A percentile compares a stretch with the other conserved stretches of the same genome.
phyloP scores from a whole-genome alignment of 1,140 invertebrate genomes.

The Drosophila nigrodunni region DNA sequence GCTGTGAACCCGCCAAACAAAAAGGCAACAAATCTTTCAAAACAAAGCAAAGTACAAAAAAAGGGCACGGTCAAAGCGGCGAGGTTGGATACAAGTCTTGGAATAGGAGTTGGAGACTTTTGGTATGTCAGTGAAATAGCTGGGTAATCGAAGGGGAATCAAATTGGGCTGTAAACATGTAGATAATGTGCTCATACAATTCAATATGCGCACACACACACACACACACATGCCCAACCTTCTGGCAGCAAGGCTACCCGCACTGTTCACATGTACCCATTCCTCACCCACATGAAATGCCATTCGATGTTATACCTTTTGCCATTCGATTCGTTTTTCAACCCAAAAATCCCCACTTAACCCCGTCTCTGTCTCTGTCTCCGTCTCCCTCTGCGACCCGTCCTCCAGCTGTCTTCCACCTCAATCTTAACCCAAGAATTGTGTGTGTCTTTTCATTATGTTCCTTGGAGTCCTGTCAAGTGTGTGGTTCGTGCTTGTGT shows the following conservation, averaged over 20 bases:
- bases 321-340: slow-evolving; percentile 27
- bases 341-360: slow-evolving; percentile 6
- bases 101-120: slow-evolving; percentile 9
- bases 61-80: slow-evolving; percentile 25
- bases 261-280: background rate
- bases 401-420: background rate
- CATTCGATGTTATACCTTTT: slow-evolving; percentile 37
- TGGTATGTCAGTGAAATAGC: slow-evolving; percentile 11
- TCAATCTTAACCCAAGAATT: slow-evolving; percentile 9
- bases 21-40: slow-evolving; percentile 73
- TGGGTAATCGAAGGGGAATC: slow-evolving; percentile 74
- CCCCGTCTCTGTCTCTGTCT: background rate
- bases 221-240: background rate
- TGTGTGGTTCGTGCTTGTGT: slow-evolving; percentile 42
- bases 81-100: background rate
- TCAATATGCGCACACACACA: slow-evolving; percentile 65
- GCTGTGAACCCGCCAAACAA: slow-evolving; percentile 50
- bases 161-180: slow-evolving; percentile 84
- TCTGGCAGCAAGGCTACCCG: background rate
- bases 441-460: slow-evolving; percentile 62
- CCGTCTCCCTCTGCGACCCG: background rate
- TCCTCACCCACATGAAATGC: slow-evolving; percentile 36
- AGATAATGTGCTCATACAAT: slow-evolving; percentile 82
- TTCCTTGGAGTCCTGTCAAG: slow-evolving; percentile 65
- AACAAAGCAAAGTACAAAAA: slow-evolving; percentile 54